Conservation (phyloP, 2,888 invertebrate genomes). For the Horisme vitalbata region DNA sequence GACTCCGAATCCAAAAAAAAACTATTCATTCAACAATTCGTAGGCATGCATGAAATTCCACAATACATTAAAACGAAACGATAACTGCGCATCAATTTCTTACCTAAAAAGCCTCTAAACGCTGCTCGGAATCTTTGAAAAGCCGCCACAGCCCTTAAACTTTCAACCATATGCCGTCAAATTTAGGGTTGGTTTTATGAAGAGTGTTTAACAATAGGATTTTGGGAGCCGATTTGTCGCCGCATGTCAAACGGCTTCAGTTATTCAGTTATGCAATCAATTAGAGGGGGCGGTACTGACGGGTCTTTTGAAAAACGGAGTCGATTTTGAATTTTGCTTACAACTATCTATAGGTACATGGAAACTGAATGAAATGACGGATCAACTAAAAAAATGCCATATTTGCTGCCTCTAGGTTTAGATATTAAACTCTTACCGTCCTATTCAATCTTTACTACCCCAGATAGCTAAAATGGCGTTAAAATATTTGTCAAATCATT, state of each 20-base stretch:
- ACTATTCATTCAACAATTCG: constrained; percentile 42
- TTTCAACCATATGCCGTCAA: background rate
- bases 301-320: constrained; percentile 44
- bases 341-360: too few species aligned
- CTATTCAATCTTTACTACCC: too few species aligned
- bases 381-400: too few species aligned
- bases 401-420: too few species aligned
- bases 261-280: constrained; percentile 75
- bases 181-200: constrained; percentile 2
- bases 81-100: constrained; percentile 57
- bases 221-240: constrained; percentile 70
- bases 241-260: constrained; percentile 65
- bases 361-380: too few species aligned
- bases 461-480: too few species aligned
- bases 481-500: too few species aligned
- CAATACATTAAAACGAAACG: constrained; percentile 64
- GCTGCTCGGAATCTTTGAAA: constrained; percentile 21
- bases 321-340: constrained; percentile 31
- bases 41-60: constrained; percentile 74
- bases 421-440: too few species aligned
- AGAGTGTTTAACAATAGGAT: constrained; percentile 38
- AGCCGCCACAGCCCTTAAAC: constrained; percentile 1
- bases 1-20: constrained; percentile 39
- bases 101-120: constrained; percentile 39
- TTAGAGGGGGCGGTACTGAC: constrained; percentile 67